Conservation (phyloP, 2,888 invertebrate species). For the Microdon myrmicae region DNA sequence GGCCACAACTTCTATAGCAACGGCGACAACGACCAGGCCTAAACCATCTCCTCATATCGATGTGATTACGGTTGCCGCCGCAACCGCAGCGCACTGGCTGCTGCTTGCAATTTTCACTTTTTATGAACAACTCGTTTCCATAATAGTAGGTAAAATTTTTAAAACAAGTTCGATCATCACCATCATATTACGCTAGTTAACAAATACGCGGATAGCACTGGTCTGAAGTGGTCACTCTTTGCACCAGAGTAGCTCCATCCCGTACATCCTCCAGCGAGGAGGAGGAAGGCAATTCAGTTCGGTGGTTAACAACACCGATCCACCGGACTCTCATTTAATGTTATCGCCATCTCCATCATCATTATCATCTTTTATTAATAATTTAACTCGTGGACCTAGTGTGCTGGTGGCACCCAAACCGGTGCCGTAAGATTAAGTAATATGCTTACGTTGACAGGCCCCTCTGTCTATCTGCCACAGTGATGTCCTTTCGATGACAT, state of each 20-base stretch:
- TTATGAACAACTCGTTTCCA: slow-evolving; percentile 53
- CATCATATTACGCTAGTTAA: slow-evolving; percentile 44
- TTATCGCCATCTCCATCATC: slow-evolving; percentile 49
- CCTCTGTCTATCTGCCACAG: slow-evolving; percentile 2
- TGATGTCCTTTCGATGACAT: too few relatives aligned
- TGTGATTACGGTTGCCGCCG: slow-evolving; percentile 30
- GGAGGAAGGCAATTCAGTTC: too few relatives aligned
- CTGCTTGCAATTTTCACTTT: slow-evolving; percentile 52
- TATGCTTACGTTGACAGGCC: slow-evolving; percentile 4
- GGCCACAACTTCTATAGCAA: slow-evolving; percentile 3
- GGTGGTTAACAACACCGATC: too few relatives aligned
- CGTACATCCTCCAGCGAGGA: too few relatives aligned
- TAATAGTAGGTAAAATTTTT: slow-evolving; percentile 43
- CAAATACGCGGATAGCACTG: slow-evolving; percentile 33
- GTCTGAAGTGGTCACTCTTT: slow-evolving; percentile 25
- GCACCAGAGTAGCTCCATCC: slow-evolving; percentile 29
- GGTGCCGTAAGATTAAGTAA: slow-evolving; percentile 28
- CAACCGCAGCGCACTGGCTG: slow-evolving; percentile 19
- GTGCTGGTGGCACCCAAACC: slow-evolving; percentile 9
- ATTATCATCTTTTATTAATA: slow-evolving; percentile 48
- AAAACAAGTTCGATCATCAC: slow-evolving; percentile 49
- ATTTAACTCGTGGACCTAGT: slow-evolving; percentile 21
- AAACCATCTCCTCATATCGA: slow-evolving; percentile 33
- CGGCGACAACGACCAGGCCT: slow-evolving; percentile 24
- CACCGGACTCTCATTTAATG: slow-evolving; percentile 49